These are phyloP conservation scores for Pantherophis vulpinus DNA, from an alignment of 2,797 vertebrate species.

Conservation along the genomic window DNA sequence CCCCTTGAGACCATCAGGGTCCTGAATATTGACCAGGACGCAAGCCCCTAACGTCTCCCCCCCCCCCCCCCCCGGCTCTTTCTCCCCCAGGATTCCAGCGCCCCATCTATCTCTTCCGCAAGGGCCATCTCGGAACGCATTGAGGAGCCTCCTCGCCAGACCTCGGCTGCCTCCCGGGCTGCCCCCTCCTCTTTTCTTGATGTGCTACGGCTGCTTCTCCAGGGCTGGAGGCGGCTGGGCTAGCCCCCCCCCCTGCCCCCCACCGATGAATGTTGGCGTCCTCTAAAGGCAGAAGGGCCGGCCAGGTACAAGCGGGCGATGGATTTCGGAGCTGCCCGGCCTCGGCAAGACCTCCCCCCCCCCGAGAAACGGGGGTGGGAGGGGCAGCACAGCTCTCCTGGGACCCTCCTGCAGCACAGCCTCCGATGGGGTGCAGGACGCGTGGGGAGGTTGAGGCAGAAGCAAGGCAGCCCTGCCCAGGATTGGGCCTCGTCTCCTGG, in stretches of 20 bases:
- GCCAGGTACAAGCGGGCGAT: neutral
- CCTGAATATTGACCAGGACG: too few species aligned
- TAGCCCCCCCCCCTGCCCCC: too few species aligned
- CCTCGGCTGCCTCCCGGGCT: conserved; percentile 21
- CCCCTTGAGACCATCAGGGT: too few species aligned
- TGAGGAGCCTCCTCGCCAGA: conserved; percentile 35
- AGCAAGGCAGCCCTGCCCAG: neutral
- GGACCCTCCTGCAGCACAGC: neutral
- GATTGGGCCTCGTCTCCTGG: neutral
- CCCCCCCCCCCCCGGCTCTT: too few species aligned
- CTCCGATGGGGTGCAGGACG: too few species aligned
- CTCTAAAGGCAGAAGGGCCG: neutral
- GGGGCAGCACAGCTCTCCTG: neutral
- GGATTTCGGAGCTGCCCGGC: neutral
- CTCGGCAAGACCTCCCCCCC: neutral
- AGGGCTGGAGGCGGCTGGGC: rapidly evolving
- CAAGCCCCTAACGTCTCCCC: too few species aligned
- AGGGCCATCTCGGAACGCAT: conserved; percentile 65
- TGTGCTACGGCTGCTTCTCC: conserved; percentile 32
- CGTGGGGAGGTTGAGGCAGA: neutral
- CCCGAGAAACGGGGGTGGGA: neutral
- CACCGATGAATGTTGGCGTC: neutral
- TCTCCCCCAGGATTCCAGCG: conserved; percentile 75
- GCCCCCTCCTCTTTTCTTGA: conserved; percentile 23
- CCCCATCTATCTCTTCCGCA: conserved; percentile 85